Evolutionary conservation across 2,113 vertebrate genomes (phyloP), one percentile per base, ranked within the genome.

Genomic region (Fulmarus glacialis): DNA sequence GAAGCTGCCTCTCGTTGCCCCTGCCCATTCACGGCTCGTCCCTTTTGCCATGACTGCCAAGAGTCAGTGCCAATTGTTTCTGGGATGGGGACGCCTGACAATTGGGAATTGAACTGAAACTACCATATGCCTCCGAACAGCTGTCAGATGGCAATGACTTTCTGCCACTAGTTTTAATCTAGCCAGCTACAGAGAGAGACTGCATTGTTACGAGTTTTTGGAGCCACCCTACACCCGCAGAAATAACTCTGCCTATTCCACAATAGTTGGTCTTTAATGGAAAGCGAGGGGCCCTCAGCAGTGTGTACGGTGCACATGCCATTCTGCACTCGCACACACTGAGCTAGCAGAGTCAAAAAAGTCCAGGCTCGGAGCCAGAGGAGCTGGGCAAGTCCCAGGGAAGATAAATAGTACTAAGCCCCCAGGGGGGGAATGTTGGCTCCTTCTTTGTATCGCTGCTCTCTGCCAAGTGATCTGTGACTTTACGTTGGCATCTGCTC

Each of bases 401-500:
- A 96, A 96, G 95, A 97, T 93, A 97, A 97, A 98, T 95, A 96
- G 90, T 62, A 91, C 91, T 82, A 66, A 59, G 82, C 67, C 90
- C 84, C 58, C 9, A 1, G 52, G 64, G 84, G 38, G 60, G 18
- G 20, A 80, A 82, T 60, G 86, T 63, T 94, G 87, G 90, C 97
- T 95, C 82, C 36, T 74, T 89, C 89, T 97, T 63, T 71, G 72
- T 90, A 92, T 90, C 55, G 3, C 86, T 84, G 60, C 87, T 94
- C 72, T 70, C 91, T 93, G 94, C 96, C 97, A 97, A 97, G 95
- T 55, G 96, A 96, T 96, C 96, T 96, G 95, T 94, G 96, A 97
- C 95, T 97, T 96, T 70, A 93, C 3, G 9, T 15, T 97, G 96
- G 97, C 97, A 94, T 93, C 95, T 86, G 84, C 81, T 93, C 91